phyloP scores from a whole-genome alignment of 1,140 invertebrate genomes.

The Platyscapa corneri region DNA sequence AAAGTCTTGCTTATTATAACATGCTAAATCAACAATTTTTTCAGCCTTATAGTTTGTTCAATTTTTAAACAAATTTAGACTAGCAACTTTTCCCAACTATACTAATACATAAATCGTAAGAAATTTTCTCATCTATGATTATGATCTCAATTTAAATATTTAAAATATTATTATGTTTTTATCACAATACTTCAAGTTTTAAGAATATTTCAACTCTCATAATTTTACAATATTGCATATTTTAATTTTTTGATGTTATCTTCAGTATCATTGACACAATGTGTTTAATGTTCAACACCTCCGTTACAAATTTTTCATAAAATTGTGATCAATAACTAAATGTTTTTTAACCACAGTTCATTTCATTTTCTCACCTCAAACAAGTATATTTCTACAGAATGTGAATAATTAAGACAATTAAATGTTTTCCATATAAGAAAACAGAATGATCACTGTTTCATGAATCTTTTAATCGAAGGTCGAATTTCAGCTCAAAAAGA shows the following conservation, averaged over 20 bases:
- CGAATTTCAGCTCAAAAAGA: neutral
- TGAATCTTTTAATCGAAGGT: neutral
- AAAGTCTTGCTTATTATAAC: neutral
- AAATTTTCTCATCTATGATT: neutral
- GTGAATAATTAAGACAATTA: too few relatives aligned
- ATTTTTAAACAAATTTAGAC: neutral
- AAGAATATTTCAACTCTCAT: too few relatives aligned
- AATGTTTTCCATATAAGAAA: neutral
- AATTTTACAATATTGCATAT: too few relatives aligned
- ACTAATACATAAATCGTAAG: neutral
- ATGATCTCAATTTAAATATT: neutral
- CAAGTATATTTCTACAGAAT: too few relatives aligned
- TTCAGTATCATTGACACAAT: neutral
- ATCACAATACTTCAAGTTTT: neutral
- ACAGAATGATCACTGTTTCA: neutral
- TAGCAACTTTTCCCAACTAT: neutral
- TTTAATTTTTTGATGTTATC: neutral
- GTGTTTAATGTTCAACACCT: too few relatives aligned
- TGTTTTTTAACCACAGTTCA: too few relatives aligned
- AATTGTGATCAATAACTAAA: too few relatives aligned
- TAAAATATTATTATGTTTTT: neutral
- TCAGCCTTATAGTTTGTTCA: neutral
- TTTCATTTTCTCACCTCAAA: too few relatives aligned
- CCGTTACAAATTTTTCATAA: too few relatives aligned
- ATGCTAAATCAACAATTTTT: neutral